These are phyloP conservation scores for Pica pica DNA, from an alignment of 2,113 vertebrate genomes.

Conservation along the genomic window DNA sequence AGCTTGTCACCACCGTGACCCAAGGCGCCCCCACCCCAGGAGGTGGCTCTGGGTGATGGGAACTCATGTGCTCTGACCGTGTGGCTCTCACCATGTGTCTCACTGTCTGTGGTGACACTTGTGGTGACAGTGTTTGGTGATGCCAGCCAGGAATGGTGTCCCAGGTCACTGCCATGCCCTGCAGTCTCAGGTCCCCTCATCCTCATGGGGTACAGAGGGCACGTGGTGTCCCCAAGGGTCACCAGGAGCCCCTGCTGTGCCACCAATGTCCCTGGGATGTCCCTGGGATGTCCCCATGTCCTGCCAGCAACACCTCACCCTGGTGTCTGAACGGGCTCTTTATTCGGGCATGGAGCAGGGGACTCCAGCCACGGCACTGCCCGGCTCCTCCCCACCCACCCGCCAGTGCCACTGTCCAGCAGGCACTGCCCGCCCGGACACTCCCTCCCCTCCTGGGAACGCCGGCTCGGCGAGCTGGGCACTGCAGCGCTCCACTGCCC, in stretches of 20 bases:
- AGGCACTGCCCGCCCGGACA: not conserved
- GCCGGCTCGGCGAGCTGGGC: accelerated
- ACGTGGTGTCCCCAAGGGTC: not conserved
- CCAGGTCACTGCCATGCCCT: accelerated
- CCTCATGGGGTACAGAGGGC: not conserved
- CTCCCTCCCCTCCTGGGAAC: not conserved
- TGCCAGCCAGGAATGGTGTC: not conserved
- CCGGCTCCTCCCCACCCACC: accelerated
- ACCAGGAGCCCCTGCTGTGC: not conserved
- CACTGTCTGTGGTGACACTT: not conserved
- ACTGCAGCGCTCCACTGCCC: not conserved
- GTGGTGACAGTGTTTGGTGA: not conserved
- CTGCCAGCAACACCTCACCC: not conserved
- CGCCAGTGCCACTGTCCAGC: accelerated
- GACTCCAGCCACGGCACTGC: not conserved
- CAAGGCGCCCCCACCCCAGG: not conserved
- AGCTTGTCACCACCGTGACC: not conserved
- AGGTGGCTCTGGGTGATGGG: not conserved
- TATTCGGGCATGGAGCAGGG: not conserved
- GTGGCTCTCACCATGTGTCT: accelerated
- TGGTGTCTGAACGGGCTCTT: not conserved
- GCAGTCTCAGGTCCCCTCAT: not conserved
- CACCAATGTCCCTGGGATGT: not conserved
- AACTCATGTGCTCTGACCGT: accelerated
- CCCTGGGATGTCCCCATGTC: not conserved